Percentiles rank a stretch among this genome's conserved stretches.
phyloP scores from a whole-genome alignment of 1,140 invertebrate species.

The Ruditapes philippinarum region DNA sequence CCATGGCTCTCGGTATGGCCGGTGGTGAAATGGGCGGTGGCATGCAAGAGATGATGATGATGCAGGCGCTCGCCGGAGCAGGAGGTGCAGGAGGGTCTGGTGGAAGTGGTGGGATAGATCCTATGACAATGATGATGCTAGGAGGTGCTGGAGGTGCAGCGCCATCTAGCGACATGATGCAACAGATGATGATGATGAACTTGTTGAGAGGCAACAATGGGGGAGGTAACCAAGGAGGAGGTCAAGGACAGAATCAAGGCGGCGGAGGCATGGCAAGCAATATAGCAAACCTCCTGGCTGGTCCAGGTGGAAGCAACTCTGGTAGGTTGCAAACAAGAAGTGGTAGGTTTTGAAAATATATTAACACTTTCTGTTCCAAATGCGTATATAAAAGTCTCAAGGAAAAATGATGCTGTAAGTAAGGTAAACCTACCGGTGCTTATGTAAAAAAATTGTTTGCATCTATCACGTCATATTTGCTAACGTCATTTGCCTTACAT shows the following conservation, averaged over 20 bases:
- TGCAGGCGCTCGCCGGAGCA: not conserved
- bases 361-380: too few species aligned
- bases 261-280: not conserved
- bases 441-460: too few species aligned
- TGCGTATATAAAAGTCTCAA: too few species aligned
- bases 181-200: slow-evolving; percentile 39
- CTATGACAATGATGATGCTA: not conserved
- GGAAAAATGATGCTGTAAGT: too few species aligned
- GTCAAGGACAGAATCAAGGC: not conserved
- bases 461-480: too few species aligned
- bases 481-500: too few species aligned
- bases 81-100: not conserved
- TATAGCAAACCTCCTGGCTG: slow-evolving; percentile 17
- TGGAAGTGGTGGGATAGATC: slow-evolving; percentile 8
- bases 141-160: not conserved
- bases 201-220: not conserved
- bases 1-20: not conserved
- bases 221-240: not conserved
- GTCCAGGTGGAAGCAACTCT: not conserved
- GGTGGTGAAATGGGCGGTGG: slow-evolving; percentile 1
- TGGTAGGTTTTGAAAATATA: too few species aligned
- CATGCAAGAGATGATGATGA: slow-evolving; percentile 48
- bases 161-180: slow-evolving; percentile 11
- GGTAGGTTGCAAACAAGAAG: too few species aligned
- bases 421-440: too few species aligned